A percentile compares a stretch with the other conserved stretches of the same genome.
Evolutionary conservation across 2,888 invertebrate species (phyloP).

Genomic region (Rhamphomyia laevipes): DNA sequence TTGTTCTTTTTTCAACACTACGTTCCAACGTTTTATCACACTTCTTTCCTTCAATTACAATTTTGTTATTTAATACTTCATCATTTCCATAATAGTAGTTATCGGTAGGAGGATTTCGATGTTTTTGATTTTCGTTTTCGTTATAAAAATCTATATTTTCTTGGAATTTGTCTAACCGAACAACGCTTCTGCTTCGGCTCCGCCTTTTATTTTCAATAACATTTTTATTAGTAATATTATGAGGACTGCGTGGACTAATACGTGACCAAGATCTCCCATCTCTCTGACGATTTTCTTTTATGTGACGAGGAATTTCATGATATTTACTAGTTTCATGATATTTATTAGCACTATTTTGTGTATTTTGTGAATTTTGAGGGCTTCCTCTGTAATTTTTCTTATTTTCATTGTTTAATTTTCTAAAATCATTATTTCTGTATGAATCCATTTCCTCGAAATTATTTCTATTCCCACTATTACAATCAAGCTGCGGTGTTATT

Average conservation of each 20-base stretch:
- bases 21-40: slow-evolving; percentile 26
- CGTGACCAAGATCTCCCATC: slow-evolving; percentile 13
- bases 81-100: no score
- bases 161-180: slow-evolving; percentile 33
- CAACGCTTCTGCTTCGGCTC: slow-evolving; percentile 17
- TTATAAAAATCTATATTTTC: slow-evolving; percentile 43
- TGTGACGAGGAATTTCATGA: no score
- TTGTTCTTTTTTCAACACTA: neutral
- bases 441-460: no score
- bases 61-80: no score
- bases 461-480: no score
- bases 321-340: no score
- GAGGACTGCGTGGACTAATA: slow-evolving; percentile 6
- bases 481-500: slow-evolving; percentile 16
- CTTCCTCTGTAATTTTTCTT: no score
- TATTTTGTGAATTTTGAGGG: no score
- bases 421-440: no score
- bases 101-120: neutral
- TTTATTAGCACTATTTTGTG: no score
- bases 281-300: neutral
- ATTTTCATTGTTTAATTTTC: no score
- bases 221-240: neutral
- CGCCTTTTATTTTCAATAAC: slow-evolving; percentile 17
- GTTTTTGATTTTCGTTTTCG: slow-evolving; percentile 37
- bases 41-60: slow-evolving; percentile 22